A percentile compares a stretch with the other conserved stretches of the same genome.
Evolutionary conservation across 2,113 vertebrate genomes (phyloP).

Genomic region (Takifugu bimaculatus): DNA sequence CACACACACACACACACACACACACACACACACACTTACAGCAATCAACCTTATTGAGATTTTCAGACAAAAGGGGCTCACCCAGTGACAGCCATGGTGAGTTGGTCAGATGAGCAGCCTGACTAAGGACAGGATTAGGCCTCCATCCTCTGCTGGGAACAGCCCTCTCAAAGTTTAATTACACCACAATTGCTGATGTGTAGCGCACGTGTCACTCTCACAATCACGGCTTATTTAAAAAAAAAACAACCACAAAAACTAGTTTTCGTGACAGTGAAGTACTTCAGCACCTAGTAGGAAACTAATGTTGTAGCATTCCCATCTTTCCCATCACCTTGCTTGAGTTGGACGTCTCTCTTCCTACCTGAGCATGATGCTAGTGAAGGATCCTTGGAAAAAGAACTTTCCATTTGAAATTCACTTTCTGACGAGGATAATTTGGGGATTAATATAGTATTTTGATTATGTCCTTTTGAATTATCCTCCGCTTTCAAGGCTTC

Average conservation of each 20-base stretch:
- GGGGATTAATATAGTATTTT: too few species aligned
- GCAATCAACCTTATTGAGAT: slow-evolving; percentile 65
- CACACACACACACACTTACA: not conserved
- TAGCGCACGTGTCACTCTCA: slow-evolving; percentile 13
- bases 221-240: not conserved
- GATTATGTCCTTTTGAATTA: too few species aligned
- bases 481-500: not conserved
- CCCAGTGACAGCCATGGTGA: slow-evolving; percentile 36
- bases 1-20: not conserved
- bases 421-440: too few species aligned
- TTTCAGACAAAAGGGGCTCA: slow-evolving; percentile 42
- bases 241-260: too few species aligned
- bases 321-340: too few species aligned
- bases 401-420: too few species aligned
- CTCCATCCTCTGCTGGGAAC: slow-evolving; percentile 39
- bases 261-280: too few species aligned
- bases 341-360: too few species aligned
- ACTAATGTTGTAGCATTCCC: too few species aligned
- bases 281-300: too few species aligned
- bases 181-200: slow-evolving; percentile 29
- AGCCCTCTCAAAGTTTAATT: slow-evolving; percentile 44
- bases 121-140: slow-evolving; percentile 61
- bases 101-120: slow-evolving; percentile 45
- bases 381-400: too few species aligned
- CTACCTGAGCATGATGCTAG: too few species aligned